phyloP scores from a whole-genome alignment of 2,888 invertebrate species.

The Nesidiocoris tenuis region DNA sequence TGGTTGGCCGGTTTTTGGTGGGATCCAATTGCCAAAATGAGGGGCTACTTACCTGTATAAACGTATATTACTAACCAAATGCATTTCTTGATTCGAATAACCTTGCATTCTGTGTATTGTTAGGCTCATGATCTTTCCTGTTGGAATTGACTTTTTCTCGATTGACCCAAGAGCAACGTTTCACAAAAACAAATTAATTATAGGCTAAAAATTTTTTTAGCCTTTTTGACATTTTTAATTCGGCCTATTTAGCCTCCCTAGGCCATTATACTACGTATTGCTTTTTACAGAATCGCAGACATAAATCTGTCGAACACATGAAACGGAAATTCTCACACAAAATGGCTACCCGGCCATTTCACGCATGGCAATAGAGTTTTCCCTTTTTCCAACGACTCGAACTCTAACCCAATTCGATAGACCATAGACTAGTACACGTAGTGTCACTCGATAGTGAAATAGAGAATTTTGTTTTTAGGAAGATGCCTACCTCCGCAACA shows the following conservation, averaged over 20 bases:
- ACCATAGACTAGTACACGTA: background rate
- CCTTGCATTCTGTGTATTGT: too few species aligned
- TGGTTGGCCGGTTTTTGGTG: too few species aligned
- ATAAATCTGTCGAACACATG: background rate
- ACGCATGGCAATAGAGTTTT: background rate
- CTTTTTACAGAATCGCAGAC: background rate
- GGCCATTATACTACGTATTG: background rate
- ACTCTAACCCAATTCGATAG: background rate
- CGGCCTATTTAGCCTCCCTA: background rate
- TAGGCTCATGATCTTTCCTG: too few species aligned
- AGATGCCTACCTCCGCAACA: constrained; percentile 69
- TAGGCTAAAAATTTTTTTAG: too few species aligned
- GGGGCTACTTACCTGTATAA: too few species aligned
- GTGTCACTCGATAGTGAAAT: constrained; percentile 44
- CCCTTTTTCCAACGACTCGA: background rate
- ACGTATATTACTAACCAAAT: too few species aligned
- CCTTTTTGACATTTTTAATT: background rate
- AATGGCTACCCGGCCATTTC: background rate
- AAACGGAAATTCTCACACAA: background rate
- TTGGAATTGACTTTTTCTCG: too few species aligned
- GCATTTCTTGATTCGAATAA: too few species aligned
- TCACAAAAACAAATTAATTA: too few species aligned
- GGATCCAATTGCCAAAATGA: too few species aligned
- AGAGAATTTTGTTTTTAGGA: constrained; percentile 54
- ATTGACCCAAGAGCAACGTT: too few species aligned